phyloP scores from a whole-genome alignment of 2,888 invertebrate genomes.

The Synanthedon vespiformis region DNA sequence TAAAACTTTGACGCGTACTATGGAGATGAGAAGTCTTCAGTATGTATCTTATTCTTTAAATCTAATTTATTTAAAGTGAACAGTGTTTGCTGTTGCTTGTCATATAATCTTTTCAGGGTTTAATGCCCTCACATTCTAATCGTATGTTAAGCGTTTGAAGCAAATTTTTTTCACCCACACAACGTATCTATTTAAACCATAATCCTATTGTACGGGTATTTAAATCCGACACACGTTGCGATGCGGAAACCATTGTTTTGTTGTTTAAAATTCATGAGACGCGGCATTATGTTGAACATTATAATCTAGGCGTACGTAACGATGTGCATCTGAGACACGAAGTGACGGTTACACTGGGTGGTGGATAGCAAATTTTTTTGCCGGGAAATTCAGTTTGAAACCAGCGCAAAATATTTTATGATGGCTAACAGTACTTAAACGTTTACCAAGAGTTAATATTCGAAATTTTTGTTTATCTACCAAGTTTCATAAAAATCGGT shows the following conservation, averaged over 20 bases:
- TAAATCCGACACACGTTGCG: constrained; percentile 32
- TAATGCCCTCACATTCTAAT: constrained; percentile 12
- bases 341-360: not conserved
- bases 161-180: constrained; percentile 19
- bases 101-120: constrained; percentile 8
- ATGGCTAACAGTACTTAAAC: no score
- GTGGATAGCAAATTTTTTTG: not conserved
- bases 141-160: constrained; percentile 8
- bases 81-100: not conserved
- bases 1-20: no score
- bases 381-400: no score
- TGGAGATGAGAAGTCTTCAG: no score
- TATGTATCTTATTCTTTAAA: no score
- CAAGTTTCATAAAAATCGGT: no score
- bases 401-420: no score
- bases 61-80: no score
- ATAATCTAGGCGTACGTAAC: constrained; percentile 17
- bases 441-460: no score
- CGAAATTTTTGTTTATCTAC: no score
- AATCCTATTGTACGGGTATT: constrained; percentile 18
- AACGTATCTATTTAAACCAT: constrained; percentile 11
- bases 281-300: constrained; percentile 26
- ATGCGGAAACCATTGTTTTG: constrained; percentile 37
- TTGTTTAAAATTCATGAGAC: constrained; percentile 50
- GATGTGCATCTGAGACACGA: constrained; percentile 12